Conservation (phyloP, 2,888 invertebrate species). For the Drosophila emarginata region DNA sequence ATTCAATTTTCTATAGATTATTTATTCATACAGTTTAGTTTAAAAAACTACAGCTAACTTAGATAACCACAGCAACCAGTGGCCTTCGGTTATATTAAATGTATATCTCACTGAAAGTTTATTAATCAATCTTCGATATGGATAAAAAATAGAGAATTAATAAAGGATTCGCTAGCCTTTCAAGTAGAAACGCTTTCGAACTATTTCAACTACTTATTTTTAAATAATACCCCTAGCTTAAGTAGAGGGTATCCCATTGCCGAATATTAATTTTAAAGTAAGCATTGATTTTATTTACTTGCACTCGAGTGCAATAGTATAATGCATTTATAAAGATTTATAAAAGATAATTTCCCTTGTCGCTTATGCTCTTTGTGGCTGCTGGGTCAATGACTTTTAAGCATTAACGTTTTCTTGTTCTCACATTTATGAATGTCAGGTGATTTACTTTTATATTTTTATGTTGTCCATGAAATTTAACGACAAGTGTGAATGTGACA, state of each 20-base stretch:
- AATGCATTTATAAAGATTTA: conserved; percentile 67
- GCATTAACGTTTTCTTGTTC: conserved; percentile 57
- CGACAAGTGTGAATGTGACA: conserved; percentile 45
- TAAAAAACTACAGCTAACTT: too few relatives aligned
- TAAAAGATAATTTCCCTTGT: conserved; percentile 54
- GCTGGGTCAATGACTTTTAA: conserved; percentile 43
- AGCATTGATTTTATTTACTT: conserved; percentile 14
- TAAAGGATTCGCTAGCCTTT: too few relatives aligned
- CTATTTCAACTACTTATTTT: too few relatives aligned
- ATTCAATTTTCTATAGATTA: too few relatives aligned
- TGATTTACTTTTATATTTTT: conserved; percentile 13
- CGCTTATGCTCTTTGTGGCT: conserved; percentile 15
- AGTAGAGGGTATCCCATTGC: background rate
- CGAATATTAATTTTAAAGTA: background rate
- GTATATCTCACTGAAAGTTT: too few relatives aligned
- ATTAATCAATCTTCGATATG: too few relatives aligned
- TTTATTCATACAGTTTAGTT: too few relatives aligned
- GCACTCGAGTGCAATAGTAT: conserved; percentile 60
- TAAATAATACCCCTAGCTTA: too few relatives aligned
- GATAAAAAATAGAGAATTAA: too few relatives aligned
- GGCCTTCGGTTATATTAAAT: too few relatives aligned
- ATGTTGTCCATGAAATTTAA: conserved; percentile 76
- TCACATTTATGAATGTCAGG: conserved; percentile 27
- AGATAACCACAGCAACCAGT: too few relatives aligned
- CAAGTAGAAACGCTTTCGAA: too few relatives aligned